Evolutionary conservation across 1,140 invertebrate species (phyloP).

Genomic region (Proales similis): DNA sequence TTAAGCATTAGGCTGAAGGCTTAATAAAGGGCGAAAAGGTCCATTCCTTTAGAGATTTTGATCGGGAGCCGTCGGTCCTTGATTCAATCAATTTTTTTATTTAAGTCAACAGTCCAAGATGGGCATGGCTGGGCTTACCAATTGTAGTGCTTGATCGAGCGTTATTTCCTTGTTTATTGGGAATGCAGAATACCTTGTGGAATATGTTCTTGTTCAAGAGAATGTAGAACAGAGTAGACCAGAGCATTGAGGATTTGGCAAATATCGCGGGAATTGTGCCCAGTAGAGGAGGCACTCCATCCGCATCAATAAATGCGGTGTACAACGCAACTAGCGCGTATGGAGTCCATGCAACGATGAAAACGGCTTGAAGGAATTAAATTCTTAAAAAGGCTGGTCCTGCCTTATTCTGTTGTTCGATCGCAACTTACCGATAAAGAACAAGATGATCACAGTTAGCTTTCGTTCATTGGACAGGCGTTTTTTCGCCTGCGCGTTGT

Average conservation of each 20-base stretch:
- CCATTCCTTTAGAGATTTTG: no score
- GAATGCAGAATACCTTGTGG: neutral
- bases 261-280: neutral
- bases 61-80: no score
- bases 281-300: neutral
- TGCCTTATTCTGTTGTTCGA: neutral
- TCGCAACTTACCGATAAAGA: constrained; percentile 5
- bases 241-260: constrained; percentile 22
- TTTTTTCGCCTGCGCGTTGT: constrained; percentile 1
- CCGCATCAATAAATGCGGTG: constrained; percentile 21
- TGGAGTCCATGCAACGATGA: constrained; percentile 23
- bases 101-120: no score
- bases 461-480: constrained; percentile 25
- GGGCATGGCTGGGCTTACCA: no score
- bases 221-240: constrained; percentile 21
- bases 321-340: constrained; percentile 13
- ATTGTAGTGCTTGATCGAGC: no score
- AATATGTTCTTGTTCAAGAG: constrained; percentile 27
- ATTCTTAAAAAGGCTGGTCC: neutral
- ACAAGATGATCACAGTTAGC: constrained; percentile 11
- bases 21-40: no score
- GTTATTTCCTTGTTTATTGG: no score
- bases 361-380: constrained; percentile 5
- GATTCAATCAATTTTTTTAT: no score
- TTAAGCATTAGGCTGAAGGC: no score